Percentiles rank a stretch among this genome's conserved stretches.
These are phyloP conservation scores for Mus musculus DNA, from an alignment of 2,113 vertebrate genomes.

Conservation along the genomic window GRCm39 chr15:25481501-25482000, in stretches of 20 bases:
- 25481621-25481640: neutral
- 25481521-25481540: neutral
- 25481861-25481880: neutral
- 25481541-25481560: neutral
- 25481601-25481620: neutral
- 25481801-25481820: neutral
- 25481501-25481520: neutral
- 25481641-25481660: neutral
- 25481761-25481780: neutral
- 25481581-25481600: neutral
- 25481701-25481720: neutral
- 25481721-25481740: neutral
- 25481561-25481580: neutral
- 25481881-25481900: accelerated
- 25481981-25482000: neutral
- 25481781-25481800: neutral
- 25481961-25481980: neutral
- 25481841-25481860: neutral
- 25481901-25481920: neutral
- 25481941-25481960: neutral
- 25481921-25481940: neutral
- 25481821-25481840: neutral
- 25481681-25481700: neutral
- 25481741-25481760: neutral
- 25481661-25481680: neutral